Base-by-base conservation (phyloP, 2,113 vertebrate species). In the Manacus vitellinus region DNA sequence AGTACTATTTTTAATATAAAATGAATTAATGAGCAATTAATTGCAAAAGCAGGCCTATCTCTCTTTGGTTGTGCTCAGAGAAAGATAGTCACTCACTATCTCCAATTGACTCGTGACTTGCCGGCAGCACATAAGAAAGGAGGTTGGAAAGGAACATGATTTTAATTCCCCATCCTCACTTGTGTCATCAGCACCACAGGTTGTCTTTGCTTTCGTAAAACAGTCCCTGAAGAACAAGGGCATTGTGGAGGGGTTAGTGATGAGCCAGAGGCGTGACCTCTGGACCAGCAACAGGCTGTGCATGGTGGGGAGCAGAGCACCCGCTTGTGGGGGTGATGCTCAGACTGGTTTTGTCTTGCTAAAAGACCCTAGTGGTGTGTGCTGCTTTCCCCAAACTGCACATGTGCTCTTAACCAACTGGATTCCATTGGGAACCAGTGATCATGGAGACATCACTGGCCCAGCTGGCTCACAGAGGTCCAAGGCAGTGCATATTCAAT, bases 21-120 rank as follows among this genome's bases (percentile, higher is more conserved):
- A 84, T 66, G 8, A 93, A 93, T 96, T 93, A 96, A 92, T 76
- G 49, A 83, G 71, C 73, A 92, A 90, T 92, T 93, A 93, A 92
- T 92, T 41, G 39, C 39, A 41, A 80, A 88, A 94, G 21, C 13
- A 41, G 22, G 46, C 41, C 54, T 73, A 58, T 92, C 90, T 90
- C 88, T 49, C 71, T 35, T 68, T 56, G 28, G 21, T 25, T 93
- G 54, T 62, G 66, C 63, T 95, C 62, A 71, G 84, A 84, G 67
- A 85, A 85, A 95, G 56, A 68, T 3, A 82, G 82, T 24, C 4
- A 0, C 23, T 92, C 11, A 0, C 27, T 56, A 27, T 68, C 66
- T 85, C 82, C 0, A 1, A 82, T 73, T 85, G 44, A 61, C 74
- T 82, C 30, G 3, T 14, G 44, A 56, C 37, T 82, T 68, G 49